Evolutionary conservation across 2,797 vertebrate genomes (phyloP), one percentile per base, ranked within the genome.

Genomic region (Acanthornis magna): DNA sequence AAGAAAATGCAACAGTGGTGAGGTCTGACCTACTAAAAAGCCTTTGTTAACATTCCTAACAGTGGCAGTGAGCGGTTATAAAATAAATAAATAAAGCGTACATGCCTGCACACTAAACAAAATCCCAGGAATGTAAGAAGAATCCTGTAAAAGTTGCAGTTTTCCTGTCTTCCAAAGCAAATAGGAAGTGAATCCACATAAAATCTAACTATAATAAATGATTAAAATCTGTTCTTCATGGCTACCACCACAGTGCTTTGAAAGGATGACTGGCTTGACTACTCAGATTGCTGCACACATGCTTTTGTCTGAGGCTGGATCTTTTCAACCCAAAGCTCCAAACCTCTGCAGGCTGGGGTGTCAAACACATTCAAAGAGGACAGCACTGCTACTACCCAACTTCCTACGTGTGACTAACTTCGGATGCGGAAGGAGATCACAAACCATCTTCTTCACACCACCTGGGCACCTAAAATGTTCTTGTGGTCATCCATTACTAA

Each of bases 111-210:
- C 65, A 83, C 57, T 43, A 71, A 92, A 89, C 81, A 92, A 91
- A 77, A 87, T 92, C 65, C 38, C 2, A 32, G 63, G 74, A 94
- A 93, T 57, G 58, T 29, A 87, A 79, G 82, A 85, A 75, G 47
- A 86, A 80, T 84, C 73, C 63, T 63, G 43, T 57, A 29, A 29
- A 93, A 90, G 71, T n/a, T 82, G 53, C 66, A 74, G 66, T 45
- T 95, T 71, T 79, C 55, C 73, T 67, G 62, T 77, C 55, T 94
- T 93, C 93, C 89, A 90, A 93, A 74, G 68, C 79, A 93, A 95
- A 94, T 26, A 90, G 36, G 58, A 91, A 92, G 74, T n/a, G 68
- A 95, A 91, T 81, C 73, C 90, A 91, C 47, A 40, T 63, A 47
- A 95, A 92, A 58, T 50, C 66, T 43, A 91, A 66, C 73, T 38